Percentiles rank a stretch among this genome's conserved stretches.
Conservation (phyloP, 2,113 vertebrate genomes). For the Fulmarus glacialis region DNA sequence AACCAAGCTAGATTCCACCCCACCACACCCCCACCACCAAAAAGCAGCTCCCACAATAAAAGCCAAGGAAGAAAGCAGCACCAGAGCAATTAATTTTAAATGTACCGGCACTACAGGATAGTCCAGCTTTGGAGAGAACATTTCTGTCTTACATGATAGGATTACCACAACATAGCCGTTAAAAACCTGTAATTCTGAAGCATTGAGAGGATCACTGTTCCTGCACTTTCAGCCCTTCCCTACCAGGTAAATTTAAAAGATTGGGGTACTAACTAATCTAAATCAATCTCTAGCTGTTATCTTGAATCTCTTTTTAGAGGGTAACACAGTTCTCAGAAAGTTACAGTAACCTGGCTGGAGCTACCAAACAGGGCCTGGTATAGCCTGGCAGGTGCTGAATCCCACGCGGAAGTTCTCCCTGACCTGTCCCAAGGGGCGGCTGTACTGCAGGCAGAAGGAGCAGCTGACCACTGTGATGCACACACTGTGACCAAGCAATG, state of each 20-base stretch:
- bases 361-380: too few relatives aligned
- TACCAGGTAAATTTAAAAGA: not conserved
- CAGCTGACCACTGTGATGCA: not conserved
- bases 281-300: not conserved
- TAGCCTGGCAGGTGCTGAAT: accelerated
- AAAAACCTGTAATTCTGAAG: not conserved
- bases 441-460: not conserved
- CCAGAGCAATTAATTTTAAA: not conserved
- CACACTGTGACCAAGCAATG: not conserved
- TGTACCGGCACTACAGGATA: not conserved
- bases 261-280: not conserved
- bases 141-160: accelerated
- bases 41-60: not conserved
- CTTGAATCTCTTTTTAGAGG: not conserved
- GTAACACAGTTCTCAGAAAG: not conserved
- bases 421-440: not conserved
- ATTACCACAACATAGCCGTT: not conserved
- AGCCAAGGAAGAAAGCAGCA: not conserved
- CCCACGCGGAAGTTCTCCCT: too few relatives aligned
- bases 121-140: not conserved
- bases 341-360: not conserved
- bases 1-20: not conserved
- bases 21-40: not conserved
- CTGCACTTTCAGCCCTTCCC: not conserved
- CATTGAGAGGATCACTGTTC: not conserved